phyloP scores from a whole-genome alignment of 1,140 invertebrate genomes.

The Condylostylus longicornis region DNA sequence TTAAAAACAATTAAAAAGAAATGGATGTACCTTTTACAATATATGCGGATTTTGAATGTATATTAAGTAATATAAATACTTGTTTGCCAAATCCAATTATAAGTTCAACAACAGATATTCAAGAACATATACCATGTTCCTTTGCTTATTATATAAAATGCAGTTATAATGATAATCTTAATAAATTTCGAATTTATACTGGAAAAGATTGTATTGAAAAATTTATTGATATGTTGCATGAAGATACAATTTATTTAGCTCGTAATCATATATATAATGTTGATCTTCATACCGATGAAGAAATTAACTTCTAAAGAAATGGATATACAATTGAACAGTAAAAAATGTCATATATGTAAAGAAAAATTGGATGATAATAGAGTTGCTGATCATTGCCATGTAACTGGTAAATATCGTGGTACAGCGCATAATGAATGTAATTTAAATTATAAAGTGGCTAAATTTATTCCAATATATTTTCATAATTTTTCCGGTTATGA shows the following conservation, averaged over 20 bases:
- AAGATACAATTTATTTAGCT: slow-evolving; percentile 7
- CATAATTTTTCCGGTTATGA: slow-evolving; percentile 27
- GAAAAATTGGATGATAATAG: slow-evolving; percentile 10
- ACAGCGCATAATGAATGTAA: slow-evolving; percentile 28
- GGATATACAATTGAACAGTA: slow-evolving; percentile 1
- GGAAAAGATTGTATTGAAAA: slow-evolving; percentile 17
- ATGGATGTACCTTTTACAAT: slow-evolving; percentile 20
- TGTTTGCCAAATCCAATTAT: slow-evolving; percentile 5
- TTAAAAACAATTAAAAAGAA: slow-evolving; percentile 17
- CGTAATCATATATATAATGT: slow-evolving; percentile 8
- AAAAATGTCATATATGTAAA: slow-evolving; percentile 22
- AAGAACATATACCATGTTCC: slow-evolving; percentile 22
- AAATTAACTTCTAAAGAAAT: slow-evolving; percentile 10
- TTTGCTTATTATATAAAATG: slow-evolving; percentile 20
- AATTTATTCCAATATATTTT: slow-evolving; percentile 28
- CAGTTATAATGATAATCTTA: slow-evolving; percentile 15
- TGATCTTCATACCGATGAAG: slow-evolving; percentile 11
- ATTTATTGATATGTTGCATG: slow-evolving; percentile 13
- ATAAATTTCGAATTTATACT: slow-evolving; percentile 13
- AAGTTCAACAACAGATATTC: slow-evolving; percentile 10
- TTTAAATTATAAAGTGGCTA: slow-evolving; percentile 19
- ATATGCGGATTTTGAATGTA: slow-evolving; percentile 27
- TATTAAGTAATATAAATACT: slow-evolving; percentile 9
- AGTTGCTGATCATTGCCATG: slow-evolving; percentile 24
- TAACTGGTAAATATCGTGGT: slow-evolving; percentile 23